Conservation (phyloP, 2,888 invertebrate genomes). For the Eupithecia subumbrata region DNA sequence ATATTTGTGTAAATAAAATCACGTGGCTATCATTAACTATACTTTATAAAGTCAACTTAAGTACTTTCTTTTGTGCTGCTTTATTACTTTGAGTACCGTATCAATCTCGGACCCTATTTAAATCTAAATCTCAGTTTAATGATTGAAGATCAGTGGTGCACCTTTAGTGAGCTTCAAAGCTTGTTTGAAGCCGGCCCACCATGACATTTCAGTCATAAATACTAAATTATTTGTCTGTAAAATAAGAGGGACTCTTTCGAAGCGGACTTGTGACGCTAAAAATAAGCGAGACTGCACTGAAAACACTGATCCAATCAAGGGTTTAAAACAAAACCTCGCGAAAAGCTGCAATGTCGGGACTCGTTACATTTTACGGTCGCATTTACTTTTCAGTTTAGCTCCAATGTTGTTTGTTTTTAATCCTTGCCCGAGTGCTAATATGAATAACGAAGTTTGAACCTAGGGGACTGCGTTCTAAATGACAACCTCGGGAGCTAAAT, state of each 20-base stretch:
- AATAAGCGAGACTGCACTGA: constrained; percentile 19
- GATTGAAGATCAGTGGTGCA: neutral
- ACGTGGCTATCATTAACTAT: neutral
- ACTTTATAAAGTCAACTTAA: neutral
- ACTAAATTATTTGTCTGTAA: neutral
- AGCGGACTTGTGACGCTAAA: neutral
- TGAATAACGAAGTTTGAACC: constrained; percentile 38
- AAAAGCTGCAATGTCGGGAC: constrained; percentile 41
- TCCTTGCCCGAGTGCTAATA: constrained; percentile 47
- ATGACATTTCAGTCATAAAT: no score
- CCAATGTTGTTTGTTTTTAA: constrained; percentile 56
- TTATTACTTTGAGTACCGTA: neutral
- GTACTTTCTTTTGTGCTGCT: neutral
- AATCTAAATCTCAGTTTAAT: neutral
- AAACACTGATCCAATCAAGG: constrained; percentile 57
- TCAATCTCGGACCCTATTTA: neutral
- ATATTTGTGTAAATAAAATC: neutral
- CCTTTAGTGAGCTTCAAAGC: no score
- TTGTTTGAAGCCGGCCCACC: no score
- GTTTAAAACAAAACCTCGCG: constrained; percentile 57
- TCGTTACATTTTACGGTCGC: constrained; percentile 52
- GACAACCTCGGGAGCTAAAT: neutral
- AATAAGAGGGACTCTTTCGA: neutral
- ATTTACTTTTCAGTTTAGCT: constrained; percentile 48
- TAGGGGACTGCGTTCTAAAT: neutral